Base-by-base conservation (phyloP, 1,140 invertebrate species). In the Helicorthomorpha holstii region DNA sequence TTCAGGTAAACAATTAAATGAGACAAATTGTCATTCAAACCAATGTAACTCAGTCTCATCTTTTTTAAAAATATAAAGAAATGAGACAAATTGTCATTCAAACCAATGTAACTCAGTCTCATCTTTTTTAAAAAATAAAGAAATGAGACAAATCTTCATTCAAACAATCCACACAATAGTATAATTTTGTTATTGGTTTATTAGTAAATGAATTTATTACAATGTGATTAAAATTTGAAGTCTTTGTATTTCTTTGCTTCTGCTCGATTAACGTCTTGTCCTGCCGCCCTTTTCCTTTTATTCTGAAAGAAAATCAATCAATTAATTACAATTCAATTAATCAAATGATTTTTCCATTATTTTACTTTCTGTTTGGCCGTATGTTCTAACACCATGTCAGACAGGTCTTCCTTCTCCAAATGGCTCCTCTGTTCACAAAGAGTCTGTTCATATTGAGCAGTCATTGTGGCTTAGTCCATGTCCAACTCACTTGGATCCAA, bases 191-290 rank as follows among this genome's bases (percentile, higher is more conserved):
- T n/a, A n/a, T n/a, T n/a, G n/a, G n/a, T n/a, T n/a, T n/a, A n/a
- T n/a, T n/a, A n/a, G n/a, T n/a, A n/a, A n/a, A n/a, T n/a, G n/a
- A n/a, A n/a, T n/a, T n/a, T n/a, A n/a, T n/a, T n/a, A n/a, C n/a
- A n/a, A n/a, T n/a, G n/a, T n/a, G n/a, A n/a, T n/a, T n/a, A 95
- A 76, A 95, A 97, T 67, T 96, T 97, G 70, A 97, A 97, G 66
- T 96, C 91, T 69, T 95, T 95, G 74, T 95, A 94, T 73, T 95
- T 95, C 70, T 96, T 95, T 0, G 82, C 78, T 61, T 84, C 80
- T 67, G 92, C 93, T 7, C 81, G 80, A 63, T 89, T 86, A 58
- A 73, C 71, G 59, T 83, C 77, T 50, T 81, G 83, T n/a, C n/a
- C n/a, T n/a, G n/a, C n/a, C n/a, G n/a, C 87, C 42, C 85, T 72